Base-by-base conservation (phyloP, 1,140 invertebrate species). In the Acromyrmex heyeri region DNA sequence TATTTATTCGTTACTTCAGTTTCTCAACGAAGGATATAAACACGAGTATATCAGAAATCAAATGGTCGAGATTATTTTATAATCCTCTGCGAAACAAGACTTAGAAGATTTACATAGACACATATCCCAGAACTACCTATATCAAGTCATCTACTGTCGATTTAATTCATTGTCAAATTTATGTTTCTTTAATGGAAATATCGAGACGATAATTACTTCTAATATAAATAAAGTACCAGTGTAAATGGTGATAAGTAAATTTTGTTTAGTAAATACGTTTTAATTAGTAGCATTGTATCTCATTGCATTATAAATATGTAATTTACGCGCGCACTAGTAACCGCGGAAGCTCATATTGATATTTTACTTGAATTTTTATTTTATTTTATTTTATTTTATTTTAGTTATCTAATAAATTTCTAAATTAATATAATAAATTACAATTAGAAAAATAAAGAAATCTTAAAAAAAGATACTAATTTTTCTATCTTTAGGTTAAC, bases 1-100 rank as follows among this genome's bases (percentile, higher is more conserved):
- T 14, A 82, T 81, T 81, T 48, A 44, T 59, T 53, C 21, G 21
- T 67, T n/a, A 57, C 53, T 24, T 6, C 34, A 4, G n/a, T 57
- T 72, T 24, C 12, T 72, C 77, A 14, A 70, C 14, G 18, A 16
- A 57, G 21, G 6, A 34, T 57, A 81, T 70, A 38, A 16, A 57
- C 6, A 14, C 16, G 10, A 53, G 8, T 69, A 10, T 14, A 30
- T 55, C 21, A 59, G 24, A 16, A 3, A 21, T 21, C 21, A 21
- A 21, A 6, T 44, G 53, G 1, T 44, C 6, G 1, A 27, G 0
- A 30, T 59, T 10, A 72, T 30, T 6, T 82, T 21, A 38, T 3
- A 59, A 3, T 1, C 18, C 2, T 3, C n/a, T 21, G 34, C 16
- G 1, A 50, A 50, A 78, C 59, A 6, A 72, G 16, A 57, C 4